Base-by-base conservation (phyloP, 2,797 vertebrate genomes). In the Nannoperca australis region DNA sequence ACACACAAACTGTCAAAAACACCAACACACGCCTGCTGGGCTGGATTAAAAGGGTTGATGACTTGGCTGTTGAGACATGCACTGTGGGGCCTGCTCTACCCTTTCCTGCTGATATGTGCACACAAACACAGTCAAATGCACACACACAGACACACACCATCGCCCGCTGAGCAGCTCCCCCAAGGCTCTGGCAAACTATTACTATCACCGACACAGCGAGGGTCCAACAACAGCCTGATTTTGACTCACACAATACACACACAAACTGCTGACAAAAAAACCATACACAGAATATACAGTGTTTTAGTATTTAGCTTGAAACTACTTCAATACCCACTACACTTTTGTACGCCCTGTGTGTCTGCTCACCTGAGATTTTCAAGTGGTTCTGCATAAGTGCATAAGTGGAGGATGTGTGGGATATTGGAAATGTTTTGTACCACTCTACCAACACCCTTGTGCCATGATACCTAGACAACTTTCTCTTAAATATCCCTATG, bases 21-120 rank as follows among this genome's bases (percentile, higher is more conserved):
- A 89, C 77, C 86, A 86, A 85, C 83, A 89, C 79, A 86, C 83
- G 89, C 90, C 90, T 82, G 87, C 89, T 87, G 84, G 83, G 90
- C 83, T 85, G 90, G 88, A 92, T 93, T 91, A 93, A 91, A 90
- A 87, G 79, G 87, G 91, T 74, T 92, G 92, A 94, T 92, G 93
- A 92, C 90, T 92, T 92, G 91, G 89, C 89, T 93, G 88, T 91
- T 91, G 86, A 92, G 91, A 92, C 84, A 83, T 85, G 70, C 82
- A 89, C 88, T 86, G 77, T 85, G 79, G 77, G 85, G 76, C 76
- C 70, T 72, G 64, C 78, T 84, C 74, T 80, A 87, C 79, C 82
- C 84, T 88, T 89, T 82, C 82, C 87, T 82, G 83, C 89, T 93
- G 84, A 87, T 91, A 87, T 17, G 72, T 66, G 62, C 76, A 59